Percentiles rank a stretch among this genome's conserved stretches.
Evolutionary conservation across 2,113 vertebrate genomes (phyloP).

Genomic region (Setophaga kirtlandii): DNA sequence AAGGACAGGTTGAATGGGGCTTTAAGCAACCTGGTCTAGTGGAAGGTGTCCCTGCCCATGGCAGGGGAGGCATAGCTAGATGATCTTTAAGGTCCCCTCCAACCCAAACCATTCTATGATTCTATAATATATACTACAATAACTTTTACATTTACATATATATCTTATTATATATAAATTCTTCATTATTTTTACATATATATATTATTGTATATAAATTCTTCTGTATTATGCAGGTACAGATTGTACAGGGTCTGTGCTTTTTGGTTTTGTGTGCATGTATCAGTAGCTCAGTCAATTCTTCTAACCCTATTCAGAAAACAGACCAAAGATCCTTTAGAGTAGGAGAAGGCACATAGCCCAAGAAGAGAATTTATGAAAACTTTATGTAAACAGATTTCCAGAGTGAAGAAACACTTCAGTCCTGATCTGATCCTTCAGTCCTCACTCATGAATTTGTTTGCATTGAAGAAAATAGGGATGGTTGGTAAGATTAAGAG

Average conservation of each 20-base stretch:
- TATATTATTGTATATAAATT: too few species aligned
- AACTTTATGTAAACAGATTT: not conserved
- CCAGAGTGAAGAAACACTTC: not conserved
- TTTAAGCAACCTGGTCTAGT: not conserved
- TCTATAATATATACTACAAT: not conserved
- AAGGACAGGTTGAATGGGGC: rapidly evolving
- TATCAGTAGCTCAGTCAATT: not conserved
- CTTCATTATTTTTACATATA: not conserved
- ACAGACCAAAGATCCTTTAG: not conserved
- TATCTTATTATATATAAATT: rapidly evolving
- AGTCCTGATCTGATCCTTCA: not conserved
- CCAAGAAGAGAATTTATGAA: not conserved
- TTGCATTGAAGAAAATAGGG: not conserved
- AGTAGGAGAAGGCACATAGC: not conserved
- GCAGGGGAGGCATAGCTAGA: too few species aligned
- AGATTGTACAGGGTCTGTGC: not conserved
- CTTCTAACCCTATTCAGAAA: not conserved
- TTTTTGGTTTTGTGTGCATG: not conserved
- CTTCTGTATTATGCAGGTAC: not conserved
- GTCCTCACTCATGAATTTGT: not conserved
- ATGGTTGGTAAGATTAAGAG: not conserved
- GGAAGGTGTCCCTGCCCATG: not conserved
- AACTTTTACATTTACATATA: too few species aligned
- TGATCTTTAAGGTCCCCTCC: not conserved
- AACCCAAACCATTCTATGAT: not conserved